phyloP scores from a whole-genome alignment of 2,797 vertebrate genomes.

The Ctenopoma kingsleyae region DNA sequence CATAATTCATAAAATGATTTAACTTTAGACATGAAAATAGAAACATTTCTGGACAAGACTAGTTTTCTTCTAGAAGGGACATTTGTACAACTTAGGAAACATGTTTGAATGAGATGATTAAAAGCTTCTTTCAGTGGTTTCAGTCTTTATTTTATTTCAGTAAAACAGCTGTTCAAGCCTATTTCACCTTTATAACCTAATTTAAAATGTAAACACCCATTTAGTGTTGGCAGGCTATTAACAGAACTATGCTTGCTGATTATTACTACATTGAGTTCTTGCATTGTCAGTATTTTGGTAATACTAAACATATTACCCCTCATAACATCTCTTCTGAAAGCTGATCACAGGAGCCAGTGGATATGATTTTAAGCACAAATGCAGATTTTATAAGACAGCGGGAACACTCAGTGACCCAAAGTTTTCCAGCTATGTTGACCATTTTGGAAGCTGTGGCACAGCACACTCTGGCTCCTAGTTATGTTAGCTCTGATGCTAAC shows the following conservation, averaged over 20 bases:
- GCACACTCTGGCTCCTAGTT: slow-evolving; percentile 33
- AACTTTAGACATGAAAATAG: slow-evolving; percentile 23
- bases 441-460: slow-evolving; percentile 33
- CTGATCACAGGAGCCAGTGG: slow-evolving; percentile 39
- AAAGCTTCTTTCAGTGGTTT: not conserved
- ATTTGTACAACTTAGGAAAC: slow-evolving; percentile 30
- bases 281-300: slow-evolving; percentile 19
- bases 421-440: slow-evolving; percentile 35
- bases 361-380: slow-evolving; percentile 44
- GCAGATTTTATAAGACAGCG: slow-evolving; percentile 40
- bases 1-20: slow-evolving; percentile 25
- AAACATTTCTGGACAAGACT: slow-evolving; percentile 16
- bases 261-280: slow-evolving; percentile 26
- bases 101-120: slow-evolving; percentile 34
- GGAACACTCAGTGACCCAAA: slow-evolving; percentile 39
- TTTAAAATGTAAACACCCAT: slow-evolving; percentile 11
- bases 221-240: slow-evolving; percentile 6
- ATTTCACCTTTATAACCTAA: not conserved
- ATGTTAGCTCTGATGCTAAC: slow-evolving; percentile 70
- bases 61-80: slow-evolving; percentile 42
- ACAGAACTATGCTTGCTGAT: slow-evolving; percentile 27
- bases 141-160: slow-evolving; percentile 2
- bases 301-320: slow-evolving; percentile 40
- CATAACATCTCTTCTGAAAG: slow-evolving; percentile 24
- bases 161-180: slow-evolving; percentile 13